These are phyloP conservation scores for Dicranocentrus wangi DNA, from an alignment of 2,888 invertebrate genomes.

Conservation along the genomic window DNA sequence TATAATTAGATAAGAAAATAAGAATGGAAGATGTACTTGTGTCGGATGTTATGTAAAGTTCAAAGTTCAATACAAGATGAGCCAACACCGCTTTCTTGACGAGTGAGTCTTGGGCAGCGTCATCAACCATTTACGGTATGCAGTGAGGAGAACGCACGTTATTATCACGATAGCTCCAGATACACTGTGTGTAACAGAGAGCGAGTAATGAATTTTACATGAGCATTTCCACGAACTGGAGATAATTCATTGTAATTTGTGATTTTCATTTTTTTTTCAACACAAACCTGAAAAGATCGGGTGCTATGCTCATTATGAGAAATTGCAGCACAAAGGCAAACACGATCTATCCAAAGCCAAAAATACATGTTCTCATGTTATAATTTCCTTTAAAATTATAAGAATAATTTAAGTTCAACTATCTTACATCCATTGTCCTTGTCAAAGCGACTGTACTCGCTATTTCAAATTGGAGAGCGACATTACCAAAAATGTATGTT, in stretches of 20 bases:
- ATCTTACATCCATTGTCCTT: conserved; percentile 52
- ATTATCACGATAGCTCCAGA: conserved; percentile 49
- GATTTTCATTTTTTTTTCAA: too few relatives aligned
- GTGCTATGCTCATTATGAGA: conserved; percentile 58
- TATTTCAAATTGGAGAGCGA: conserved; percentile 67
- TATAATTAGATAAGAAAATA: too few relatives aligned
- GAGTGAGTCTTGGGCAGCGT: conserved; percentile 42
- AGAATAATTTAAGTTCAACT: too few relatives aligned
- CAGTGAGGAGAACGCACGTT: conserved; percentile 40
- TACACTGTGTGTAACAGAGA: conserved; percentile 28
- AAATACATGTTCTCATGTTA: too few relatives aligned
- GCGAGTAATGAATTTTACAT: too few relatives aligned
- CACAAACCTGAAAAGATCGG: conserved; percentile 66
- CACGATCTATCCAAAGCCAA: conserved; percentile 14
- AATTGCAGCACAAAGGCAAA: conserved; percentile 69
- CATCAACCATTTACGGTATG: conserved; percentile 58
- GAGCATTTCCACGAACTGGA: too few relatives aligned
- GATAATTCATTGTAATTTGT: too few relatives aligned
- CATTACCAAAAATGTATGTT: too few relatives aligned
- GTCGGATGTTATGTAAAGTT: too few relatives aligned
- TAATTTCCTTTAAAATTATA: too few relatives aligned
- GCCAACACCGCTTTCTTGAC: conserved; percentile 34
- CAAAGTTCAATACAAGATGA: too few relatives aligned
- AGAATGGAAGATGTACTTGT: too few relatives aligned
- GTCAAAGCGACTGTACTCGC: conserved; percentile 65